Conservation (phyloP, 2,113 vertebrate species). For the human (Homo sapiens) region DNA sequence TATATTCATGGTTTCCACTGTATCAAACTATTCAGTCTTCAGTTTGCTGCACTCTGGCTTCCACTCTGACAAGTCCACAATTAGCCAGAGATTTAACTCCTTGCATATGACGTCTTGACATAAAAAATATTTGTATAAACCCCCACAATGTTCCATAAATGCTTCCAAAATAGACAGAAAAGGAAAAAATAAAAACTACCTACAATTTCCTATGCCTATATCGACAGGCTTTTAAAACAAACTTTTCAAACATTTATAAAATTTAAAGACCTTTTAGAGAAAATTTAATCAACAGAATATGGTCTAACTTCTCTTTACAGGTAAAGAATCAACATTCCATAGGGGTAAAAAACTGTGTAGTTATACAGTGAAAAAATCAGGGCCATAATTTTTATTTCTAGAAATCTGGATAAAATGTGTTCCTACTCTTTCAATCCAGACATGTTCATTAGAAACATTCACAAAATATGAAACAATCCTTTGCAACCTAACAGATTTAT, state of each 20-base stretch:
- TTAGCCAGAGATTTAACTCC: not conserved
- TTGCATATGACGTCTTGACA: not conserved
- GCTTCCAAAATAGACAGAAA: not conserved
- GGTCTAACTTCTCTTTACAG: not conserved
- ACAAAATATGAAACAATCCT: not conserved
- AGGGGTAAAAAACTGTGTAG: not conserved
- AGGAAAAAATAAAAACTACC: not conserved
- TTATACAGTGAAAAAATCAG: not conserved
- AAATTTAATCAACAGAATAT: not conserved
- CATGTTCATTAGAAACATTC: not conserved
- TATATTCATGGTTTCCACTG: not conserved
- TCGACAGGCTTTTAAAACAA: not conserved
- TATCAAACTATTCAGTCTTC: not conserved
- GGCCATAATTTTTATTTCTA: not conserved
- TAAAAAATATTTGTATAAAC: not conserved
- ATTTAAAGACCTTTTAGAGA: not conserved
- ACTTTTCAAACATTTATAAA: not conserved
- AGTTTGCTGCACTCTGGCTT: not conserved
- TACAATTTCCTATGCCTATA: not conserved
- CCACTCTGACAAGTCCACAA: not conserved
- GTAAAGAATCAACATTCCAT: not conserved
- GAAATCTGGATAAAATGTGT: not conserved
- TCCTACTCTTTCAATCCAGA: not conserved
- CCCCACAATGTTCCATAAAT: not conserved
- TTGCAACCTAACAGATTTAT: not conserved